Percentiles rank a stretch among this genome's conserved stretches.
phyloP scores from a whole-genome alignment of 2,797 vertebrate genomes.

The Peromyscus attwateri region DNA sequence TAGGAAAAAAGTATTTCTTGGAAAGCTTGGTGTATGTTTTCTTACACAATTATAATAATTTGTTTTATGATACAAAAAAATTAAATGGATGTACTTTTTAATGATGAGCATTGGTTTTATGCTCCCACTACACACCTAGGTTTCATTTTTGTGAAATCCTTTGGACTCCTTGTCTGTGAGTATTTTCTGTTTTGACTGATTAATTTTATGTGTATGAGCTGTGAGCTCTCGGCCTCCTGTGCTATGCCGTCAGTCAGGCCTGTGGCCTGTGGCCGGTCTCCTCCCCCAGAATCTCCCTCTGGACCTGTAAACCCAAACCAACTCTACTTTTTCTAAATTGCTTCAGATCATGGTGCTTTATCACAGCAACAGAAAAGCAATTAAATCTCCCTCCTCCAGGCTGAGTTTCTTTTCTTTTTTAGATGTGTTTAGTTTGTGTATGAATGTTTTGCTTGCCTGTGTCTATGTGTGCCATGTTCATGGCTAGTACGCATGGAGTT shows the following conservation, averaged over 20 bases:
- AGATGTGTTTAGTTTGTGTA: background rate
- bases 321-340: background rate
- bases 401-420: background rate
- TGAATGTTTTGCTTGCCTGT: background rate
- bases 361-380: background rate
- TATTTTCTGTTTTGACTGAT: background rate
- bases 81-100: background rate
- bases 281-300: background rate
- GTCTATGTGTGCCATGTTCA: background rate
- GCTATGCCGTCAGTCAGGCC: background rate
- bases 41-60: background rate
- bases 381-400: background rate
- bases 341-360: background rate
- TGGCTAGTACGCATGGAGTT: background rate
- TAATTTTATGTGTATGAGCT: background rate
- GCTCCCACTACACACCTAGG: background rate
- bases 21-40: background rate
- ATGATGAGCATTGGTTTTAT: background rate
- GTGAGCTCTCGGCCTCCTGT: background rate
- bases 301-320: background rate
- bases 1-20: conserved; percentile 27
- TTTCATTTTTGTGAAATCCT: background rate
- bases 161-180: background rate
- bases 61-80: background rate
- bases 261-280: too few relatives aligned